These are phyloP conservation scores for Heliconius aoede DNA, from an alignment of 2,888 invertebrate genomes.

Conservation along the genomic window DNA sequence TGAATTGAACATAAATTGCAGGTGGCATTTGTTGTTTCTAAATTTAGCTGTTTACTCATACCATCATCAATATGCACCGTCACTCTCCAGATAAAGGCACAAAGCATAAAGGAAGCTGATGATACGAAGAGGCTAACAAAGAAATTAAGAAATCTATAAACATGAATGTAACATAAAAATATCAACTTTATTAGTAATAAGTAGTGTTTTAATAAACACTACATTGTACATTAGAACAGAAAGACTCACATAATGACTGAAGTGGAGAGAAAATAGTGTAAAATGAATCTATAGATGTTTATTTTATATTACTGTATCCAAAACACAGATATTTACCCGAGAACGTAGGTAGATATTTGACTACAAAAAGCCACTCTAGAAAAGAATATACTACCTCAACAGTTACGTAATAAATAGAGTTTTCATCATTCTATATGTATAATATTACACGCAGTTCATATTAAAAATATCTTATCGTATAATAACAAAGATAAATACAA, in stretches of 20 bases:
- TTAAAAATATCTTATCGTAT: not conserved
- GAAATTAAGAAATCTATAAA: not conserved
- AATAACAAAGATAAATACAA: slow-evolving; percentile 1
- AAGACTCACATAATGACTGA: not conserved
- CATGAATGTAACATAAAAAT: not conserved
- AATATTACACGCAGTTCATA: not conserved
- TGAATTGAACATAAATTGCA: not conserved
- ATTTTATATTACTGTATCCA: not conserved
- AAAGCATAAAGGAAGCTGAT: slow-evolving; percentile 21
- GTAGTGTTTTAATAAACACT: not conserved
- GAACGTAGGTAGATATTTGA: not conserved
- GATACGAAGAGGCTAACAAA: not conserved
- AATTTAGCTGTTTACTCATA: slow-evolving; percentile 20
- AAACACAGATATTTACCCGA: not conserved
- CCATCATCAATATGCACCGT: slow-evolving; percentile 8
- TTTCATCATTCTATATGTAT: not conserved
- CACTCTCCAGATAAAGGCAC: slow-evolving; percentile 18
- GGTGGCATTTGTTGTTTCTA: not conserved
- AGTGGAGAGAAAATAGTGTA: not conserved
- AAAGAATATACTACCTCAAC: not conserved
- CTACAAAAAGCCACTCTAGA: not conserved
- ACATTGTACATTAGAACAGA: not conserved
- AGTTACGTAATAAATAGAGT: not conserved
- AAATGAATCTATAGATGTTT: not conserved
- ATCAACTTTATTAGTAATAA: not conserved